Evolutionary conservation across 2,797 vertebrate species (phyloP).

Genomic region (Leuciscus waleckii): DNA sequence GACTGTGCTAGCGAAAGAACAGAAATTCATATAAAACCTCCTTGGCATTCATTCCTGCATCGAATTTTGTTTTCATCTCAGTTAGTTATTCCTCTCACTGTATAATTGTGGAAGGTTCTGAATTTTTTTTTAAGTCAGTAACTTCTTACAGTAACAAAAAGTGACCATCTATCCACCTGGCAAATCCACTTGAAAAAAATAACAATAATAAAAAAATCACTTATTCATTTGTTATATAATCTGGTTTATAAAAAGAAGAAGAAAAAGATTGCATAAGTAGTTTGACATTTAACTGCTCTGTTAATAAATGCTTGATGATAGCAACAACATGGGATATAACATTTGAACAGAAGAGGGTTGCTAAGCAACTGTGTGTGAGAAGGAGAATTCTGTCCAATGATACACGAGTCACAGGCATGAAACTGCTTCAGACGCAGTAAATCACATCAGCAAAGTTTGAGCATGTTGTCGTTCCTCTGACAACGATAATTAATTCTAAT

Average conservation of each 20-base stretch:
- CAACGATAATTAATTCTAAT: constrained; percentile 55
- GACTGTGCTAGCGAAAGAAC: neutral
- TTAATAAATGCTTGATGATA: constrained; percentile 41
- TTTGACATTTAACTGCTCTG: constrained; percentile 36
- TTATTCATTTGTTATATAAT: constrained; percentile 20
- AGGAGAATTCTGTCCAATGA: constrained; percentile 64
- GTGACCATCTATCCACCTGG: neutral
- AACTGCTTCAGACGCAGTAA: constrained; percentile 42
- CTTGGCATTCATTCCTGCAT: neutral
- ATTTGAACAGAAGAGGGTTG: constrained; percentile 70
- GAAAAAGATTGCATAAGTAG: neutral
- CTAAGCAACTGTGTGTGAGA: constrained; percentile 77
- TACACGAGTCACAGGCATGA: constrained; percentile 56
- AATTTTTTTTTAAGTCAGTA: neutral
- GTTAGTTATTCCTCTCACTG: neutral
- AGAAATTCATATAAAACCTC: neutral
- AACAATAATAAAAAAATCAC: too few species aligned
- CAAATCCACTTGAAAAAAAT: neutral
- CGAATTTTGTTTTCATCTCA: neutral
- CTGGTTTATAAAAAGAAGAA: constrained; percentile 18
- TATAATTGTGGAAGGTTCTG: neutral
- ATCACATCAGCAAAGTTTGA: constrained; percentile 49
- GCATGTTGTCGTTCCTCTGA: constrained; percentile 51
- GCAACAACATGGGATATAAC: constrained; percentile 56
- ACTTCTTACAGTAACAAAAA: neutral